Base-by-base conservation (phyloP, 1,140 invertebrate genomes). In the Elymnias hypermnestra region DNA sequence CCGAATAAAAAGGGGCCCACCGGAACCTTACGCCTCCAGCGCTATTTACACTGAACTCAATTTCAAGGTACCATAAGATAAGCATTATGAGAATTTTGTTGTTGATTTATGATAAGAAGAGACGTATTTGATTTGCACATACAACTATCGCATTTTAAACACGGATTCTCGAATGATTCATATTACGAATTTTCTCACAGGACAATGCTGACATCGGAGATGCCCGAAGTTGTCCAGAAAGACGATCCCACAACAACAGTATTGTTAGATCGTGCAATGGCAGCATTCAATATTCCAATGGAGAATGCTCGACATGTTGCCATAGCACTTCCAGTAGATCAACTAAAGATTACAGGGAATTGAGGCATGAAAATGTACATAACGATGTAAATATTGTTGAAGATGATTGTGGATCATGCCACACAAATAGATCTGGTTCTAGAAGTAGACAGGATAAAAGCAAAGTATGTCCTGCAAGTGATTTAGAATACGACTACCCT, bases 401-500 rank as follows among this genome's bases (percentile, higher is more conserved):
- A 29, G 78, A 83, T 46, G 79, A 83, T 55, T 79, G 74, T 42
- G 72, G 46, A 28, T 83, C 79, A 14, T 77, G 75, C 55, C 72
- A 82, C 42, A 81, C 78, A 4, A 78, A 73, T 45, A 73, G 82
- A 48, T 84, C 81, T 4, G 81, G 78, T 9, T 81, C 77, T 21
- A 63, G 76, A 13, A 85, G 82, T 45, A 60, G 81, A 62, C 82
- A 85, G 56, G 78, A 85, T 60, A 83, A 82, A 69, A 78, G 74
- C 51, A 84, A 83, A 72, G 78, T 79, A 23, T 83, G 76, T 57
- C 74, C 77, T 13, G 54, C 76, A 23, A 78, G 50, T 73, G 82
- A 85, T 71, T 78, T 85, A 72, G 82, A 85, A 55, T 85, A 85
- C 50, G 82, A 85, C 63, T 85, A 85, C 50, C 82, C 82, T 6